phyloP scores from a whole-genome alignment of 1,140 invertebrate species.

The Matsumurasca onukii region DNA sequence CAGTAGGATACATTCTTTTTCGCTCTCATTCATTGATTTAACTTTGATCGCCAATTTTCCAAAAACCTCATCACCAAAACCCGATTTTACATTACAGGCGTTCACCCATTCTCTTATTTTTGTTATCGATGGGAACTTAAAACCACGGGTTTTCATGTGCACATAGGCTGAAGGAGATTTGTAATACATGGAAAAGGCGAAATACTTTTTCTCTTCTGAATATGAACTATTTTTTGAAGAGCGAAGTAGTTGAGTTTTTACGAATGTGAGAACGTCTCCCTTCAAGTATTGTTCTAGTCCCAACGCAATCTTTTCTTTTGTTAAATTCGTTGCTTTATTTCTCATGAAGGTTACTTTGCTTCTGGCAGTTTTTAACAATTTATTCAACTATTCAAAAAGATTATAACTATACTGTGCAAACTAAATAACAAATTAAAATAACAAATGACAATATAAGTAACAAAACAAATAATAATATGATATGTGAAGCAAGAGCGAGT shows the following conservation, averaged over 20 bases:
- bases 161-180: constrained; percentile 36
- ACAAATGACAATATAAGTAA: no score
- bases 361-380: no score
- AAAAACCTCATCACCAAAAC: constrained; percentile 43
- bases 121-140: constrained; percentile 23
- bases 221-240: no score
- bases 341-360: no score
- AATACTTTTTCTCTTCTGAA: constrained; percentile 37
- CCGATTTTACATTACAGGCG: constrained; percentile 32
- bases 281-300: neutral
- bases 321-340: no score
- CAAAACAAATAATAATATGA: no score
- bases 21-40: constrained; percentile 36
- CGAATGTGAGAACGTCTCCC: constrained; percentile 28
- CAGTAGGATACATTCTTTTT: constrained; percentile 43
- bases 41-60: constrained; percentile 38
- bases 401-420: no score
- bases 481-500: no score
- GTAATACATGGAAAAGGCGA: constrained; percentile 36
- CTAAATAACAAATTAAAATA: no score
- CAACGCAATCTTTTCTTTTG: neutral
- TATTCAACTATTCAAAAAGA: no score
- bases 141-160: constrained; percentile 32
- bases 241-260: constrained; percentile 38
- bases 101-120: constrained; percentile 15